These are phyloP conservation scores for Halisarca cf. caerulea DNA, from an alignment of 37 sponge, comb jelly and placozoan species.

Conservation along the genomic window DNA sequence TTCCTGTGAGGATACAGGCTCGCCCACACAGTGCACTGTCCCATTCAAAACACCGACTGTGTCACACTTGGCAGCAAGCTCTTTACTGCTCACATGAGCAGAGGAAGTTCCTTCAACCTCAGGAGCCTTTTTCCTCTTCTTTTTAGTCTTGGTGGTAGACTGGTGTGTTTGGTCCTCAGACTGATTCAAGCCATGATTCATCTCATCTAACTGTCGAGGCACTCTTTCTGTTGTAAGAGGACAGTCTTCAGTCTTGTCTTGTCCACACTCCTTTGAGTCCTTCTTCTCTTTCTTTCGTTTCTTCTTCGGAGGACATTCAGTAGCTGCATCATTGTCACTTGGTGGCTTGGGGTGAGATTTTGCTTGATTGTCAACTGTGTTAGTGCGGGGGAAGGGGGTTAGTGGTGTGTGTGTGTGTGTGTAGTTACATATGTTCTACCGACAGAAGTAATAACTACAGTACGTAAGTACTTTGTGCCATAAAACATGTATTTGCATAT, in stretches of 20 bases:
- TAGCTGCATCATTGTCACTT: not conserved
- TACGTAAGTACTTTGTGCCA: too few species aligned
- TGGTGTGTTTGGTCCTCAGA: not conserved
- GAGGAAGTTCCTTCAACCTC: too few species aligned
- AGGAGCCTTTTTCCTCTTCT: slow-evolving; percentile 12
- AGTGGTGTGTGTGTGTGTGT: too few species aligned
- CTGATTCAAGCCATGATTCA: not conserved
- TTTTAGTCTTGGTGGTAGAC: not conserved
- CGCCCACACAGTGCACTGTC: too few species aligned
- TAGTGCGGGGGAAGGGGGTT: too few species aligned
- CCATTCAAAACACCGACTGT: too few species aligned
- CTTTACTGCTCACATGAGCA: too few species aligned
- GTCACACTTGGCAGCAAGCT: too few species aligned
- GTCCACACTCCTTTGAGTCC: not conserved
- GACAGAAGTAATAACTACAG: not conserved
- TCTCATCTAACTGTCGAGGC: not conserved
- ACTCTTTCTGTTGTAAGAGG: not conserved
- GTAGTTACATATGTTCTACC: not conserved
- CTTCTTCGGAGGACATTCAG: not conserved
- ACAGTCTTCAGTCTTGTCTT: not conserved
- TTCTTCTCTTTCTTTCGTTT: slow-evolving; percentile 46
- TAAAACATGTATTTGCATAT: too few species aligned
- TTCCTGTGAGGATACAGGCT: too few species aligned
- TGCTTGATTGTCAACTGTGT: not conserved
- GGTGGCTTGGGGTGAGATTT: not conserved